phyloP scores from a whole-genome alignment of 2,113 vertebrate genomes.

The Madoqua kirkii region DNA sequence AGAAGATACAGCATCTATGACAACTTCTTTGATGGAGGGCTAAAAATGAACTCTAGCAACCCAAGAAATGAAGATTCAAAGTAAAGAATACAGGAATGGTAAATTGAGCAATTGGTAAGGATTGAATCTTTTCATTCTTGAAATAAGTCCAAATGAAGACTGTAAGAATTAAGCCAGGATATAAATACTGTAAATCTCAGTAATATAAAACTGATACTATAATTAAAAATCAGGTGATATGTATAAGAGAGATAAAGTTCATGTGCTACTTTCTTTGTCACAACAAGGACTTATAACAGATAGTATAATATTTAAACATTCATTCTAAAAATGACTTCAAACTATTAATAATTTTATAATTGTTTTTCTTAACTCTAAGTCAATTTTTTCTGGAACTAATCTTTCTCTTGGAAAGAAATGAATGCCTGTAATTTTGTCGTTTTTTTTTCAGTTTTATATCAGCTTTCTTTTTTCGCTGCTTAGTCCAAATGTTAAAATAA shows the following conservation, averaged over 20 bases:
- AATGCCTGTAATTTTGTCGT: neutral
- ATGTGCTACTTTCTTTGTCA: neutral
- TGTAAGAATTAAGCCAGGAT: neutral
- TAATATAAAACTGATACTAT: neutral
- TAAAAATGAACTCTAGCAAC: neutral
- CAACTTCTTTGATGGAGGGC: neutral
- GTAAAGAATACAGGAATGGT: neutral
- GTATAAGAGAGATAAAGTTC: neutral
- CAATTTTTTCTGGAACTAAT: neutral
- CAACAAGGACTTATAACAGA: neutral
- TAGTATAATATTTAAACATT: neutral
- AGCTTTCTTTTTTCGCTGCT: neutral
- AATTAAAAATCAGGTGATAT: neutral
- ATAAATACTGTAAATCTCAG: neutral
- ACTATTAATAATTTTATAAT: neutral
- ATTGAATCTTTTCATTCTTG: neutral
- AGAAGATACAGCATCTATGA: fast-evolving
- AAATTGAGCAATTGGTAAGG: neutral
- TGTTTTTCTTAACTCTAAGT: neutral
- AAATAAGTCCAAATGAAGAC: neutral
- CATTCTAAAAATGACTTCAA: neutral
- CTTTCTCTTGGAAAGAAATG: neutral
- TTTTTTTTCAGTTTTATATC: neutral
- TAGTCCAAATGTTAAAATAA: neutral
- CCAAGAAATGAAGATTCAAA: neutral